Evolutionary conservation across 2,797 vertebrate species (phyloP).

Genomic region (Myotis daubentonii): DNA sequence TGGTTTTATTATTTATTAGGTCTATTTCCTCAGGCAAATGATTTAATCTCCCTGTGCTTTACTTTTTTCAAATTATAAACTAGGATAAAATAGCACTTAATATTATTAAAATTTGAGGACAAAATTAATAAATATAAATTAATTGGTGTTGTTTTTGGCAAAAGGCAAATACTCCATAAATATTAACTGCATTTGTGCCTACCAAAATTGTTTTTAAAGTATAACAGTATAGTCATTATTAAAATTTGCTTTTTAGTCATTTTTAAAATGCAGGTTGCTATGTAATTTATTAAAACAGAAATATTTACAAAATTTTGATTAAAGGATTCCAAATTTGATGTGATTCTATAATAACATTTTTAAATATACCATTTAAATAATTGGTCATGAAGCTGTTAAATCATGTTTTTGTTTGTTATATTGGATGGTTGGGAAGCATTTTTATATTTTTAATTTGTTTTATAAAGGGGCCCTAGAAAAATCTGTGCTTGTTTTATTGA

Average conservation of each 20-base stretch:
- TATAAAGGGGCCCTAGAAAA: not conserved
- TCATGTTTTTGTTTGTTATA: not conserved
- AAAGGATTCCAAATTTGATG: not conserved
- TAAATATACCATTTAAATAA: not conserved
- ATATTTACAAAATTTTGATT: conserved; percentile 31
- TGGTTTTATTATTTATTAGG: not conserved
- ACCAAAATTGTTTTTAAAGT: not conserved
- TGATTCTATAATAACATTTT: not conserved
- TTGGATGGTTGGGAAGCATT: not conserved
- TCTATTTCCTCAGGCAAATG: not conserved
- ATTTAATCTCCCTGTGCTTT: not conserved
- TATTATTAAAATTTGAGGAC: not conserved
- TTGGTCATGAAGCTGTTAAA: not conserved
- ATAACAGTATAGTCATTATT: not conserved
- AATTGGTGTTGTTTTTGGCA: not conserved
- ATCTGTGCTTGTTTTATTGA: not conserved
- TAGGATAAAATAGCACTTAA: not conserved
- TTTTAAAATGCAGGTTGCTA: not conserved
- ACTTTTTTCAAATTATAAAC: conserved; percentile 18
- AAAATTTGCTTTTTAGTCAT: not conserved
- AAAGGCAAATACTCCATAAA: not conserved
- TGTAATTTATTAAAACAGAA: not conserved
- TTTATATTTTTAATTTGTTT: not conserved
- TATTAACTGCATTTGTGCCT: not conserved
- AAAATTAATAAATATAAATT: conserved; percentile 43